Conservation (phyloP, 2,888 invertebrate species). For the Eupithecia insigniata region DNA sequence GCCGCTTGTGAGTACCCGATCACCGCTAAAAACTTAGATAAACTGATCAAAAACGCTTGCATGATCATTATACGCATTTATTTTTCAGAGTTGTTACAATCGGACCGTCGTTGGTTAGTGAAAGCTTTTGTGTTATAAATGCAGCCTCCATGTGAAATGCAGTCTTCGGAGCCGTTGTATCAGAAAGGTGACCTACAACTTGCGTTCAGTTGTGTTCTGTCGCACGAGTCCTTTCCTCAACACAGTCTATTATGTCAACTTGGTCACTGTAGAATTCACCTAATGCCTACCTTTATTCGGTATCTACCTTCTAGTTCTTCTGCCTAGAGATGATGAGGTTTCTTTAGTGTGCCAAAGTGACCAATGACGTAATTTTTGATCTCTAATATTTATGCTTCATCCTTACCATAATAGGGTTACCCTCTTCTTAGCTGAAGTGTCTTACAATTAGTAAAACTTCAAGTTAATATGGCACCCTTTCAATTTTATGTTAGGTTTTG, state of each 20-base stretch:
- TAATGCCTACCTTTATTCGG: neutral
- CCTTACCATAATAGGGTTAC: slow-evolving; percentile 29
- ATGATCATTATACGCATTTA: slow-evolving; percentile 76
- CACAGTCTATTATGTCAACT: slow-evolving; percentile 36
- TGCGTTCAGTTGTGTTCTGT: slow-evolving; percentile 40
- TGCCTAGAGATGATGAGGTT: neutral
- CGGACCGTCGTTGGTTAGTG: slow-evolving; percentile 71
- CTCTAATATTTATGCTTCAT: slow-evolving; percentile 22
- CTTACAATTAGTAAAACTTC: neutral
- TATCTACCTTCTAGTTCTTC: neutral
- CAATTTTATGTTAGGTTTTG: neutral
- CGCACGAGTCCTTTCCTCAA: slow-evolving; percentile 42
- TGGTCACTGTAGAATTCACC: slow-evolving; percentile 29
- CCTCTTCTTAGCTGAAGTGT: slow-evolving; percentile 30
- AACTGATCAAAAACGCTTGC: slow-evolving; percentile 61
- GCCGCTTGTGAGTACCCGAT: slow-evolving; percentile 91
- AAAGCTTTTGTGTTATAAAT: slow-evolving; percentile 79
- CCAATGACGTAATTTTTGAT: slow-evolving; percentile 28
- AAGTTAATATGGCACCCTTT: neutral
- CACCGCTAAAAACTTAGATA: slow-evolving; percentile 34
- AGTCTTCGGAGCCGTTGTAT: slow-evolving; percentile 74
- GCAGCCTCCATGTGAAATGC: slow-evolving; percentile 72
- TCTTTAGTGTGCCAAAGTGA: slow-evolving; percentile 21
- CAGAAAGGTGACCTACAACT: slow-evolving; percentile 75
- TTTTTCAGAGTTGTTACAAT: slow-evolving; percentile 77